A percentile compares a stretch with the other conserved stretches of the same genome.
Conservation (phyloP, 1,140 invertebrate genomes). For the Rhysida immarginata region DNA sequence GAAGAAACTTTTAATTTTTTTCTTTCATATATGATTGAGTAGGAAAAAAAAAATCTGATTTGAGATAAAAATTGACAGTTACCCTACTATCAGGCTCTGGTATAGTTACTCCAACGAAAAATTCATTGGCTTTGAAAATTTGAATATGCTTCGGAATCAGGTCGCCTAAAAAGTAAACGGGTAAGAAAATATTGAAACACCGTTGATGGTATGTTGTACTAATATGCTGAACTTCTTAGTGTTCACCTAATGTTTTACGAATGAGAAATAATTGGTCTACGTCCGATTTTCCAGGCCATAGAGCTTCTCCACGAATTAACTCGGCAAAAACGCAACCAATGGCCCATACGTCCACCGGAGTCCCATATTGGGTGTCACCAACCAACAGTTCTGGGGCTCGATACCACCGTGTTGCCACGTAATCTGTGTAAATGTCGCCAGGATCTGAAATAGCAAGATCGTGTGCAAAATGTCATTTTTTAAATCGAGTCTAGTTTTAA, state of each 20-base stretch:
- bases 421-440: constrained; percentile 97
- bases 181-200: not conserved
- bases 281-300: constrained; percentile 97
- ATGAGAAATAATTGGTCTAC: constrained; percentile 96
- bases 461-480: constrained; percentile 9
- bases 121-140: constrained; percentile 89
- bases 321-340: constrained; percentile 93
- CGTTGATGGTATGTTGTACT: not conserved
- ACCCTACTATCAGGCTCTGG: constrained; percentile 56
- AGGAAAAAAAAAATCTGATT: constrained; percentile 4
- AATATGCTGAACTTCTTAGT: constrained; percentile 14
- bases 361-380: constrained; percentile 92
- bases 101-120: constrained; percentile 80
- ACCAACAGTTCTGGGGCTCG: constrained; percentile 89
- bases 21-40: too few species aligned
- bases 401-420: constrained; percentile 98
- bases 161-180: constrained; percentile 44
- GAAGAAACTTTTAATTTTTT: constrained; percentile 6
- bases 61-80: constrained; percentile 13
- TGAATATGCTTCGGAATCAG: constrained; percentile 83
- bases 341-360: constrained; percentile 95
- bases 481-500: constrained; percentile 1
- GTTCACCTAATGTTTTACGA: constrained; percentile 53
- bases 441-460: too few species aligned
- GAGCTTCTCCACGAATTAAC: constrained; percentile 78